These are phyloP conservation scores for Ladona fulva DNA, from an alignment of 1,140 invertebrate genomes.

Conservation along the genomic window DNA sequence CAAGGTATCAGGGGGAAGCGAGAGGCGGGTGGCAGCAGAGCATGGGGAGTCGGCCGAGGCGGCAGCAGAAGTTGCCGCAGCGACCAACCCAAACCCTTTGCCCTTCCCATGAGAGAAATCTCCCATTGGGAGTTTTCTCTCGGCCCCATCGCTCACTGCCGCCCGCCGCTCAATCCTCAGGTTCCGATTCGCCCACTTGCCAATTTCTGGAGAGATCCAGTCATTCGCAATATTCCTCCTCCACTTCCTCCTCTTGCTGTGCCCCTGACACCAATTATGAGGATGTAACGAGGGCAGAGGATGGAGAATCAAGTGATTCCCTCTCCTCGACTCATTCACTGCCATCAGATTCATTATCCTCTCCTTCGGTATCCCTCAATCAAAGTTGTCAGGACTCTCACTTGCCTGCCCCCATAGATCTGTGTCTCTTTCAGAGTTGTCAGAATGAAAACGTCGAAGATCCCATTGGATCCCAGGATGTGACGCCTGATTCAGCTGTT, in stretches of 20 bases:
- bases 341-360: not conserved
- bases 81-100: not conserved
- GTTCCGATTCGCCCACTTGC: not conserved
- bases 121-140: not conserved
- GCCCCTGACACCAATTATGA: not conserved
- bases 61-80: not conserved
- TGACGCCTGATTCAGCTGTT: conserved; percentile 24
- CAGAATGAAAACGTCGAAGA: not conserved
- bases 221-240: not conserved
- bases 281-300: not conserved
- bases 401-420: not conserved
- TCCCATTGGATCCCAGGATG: conserved; percentile 15
- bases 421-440: not conserved
- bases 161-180: conserved; percentile 3
- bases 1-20: conserved; percentile 11
- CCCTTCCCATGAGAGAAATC: not conserved
- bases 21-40: conserved; percentile 14
- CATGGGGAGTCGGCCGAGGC: not conserved
- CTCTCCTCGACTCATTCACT: not conserved
- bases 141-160: conserved; percentile 16
- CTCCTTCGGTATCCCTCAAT: not conserved
- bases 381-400: not conserved
- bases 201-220: not conserved
- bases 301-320: not conserved
- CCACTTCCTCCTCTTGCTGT: not conserved